phyloP scores from a whole-genome alignment of 2,113 vertebrate genomes.

The Phyllopteryx taeniolatus region DNA sequence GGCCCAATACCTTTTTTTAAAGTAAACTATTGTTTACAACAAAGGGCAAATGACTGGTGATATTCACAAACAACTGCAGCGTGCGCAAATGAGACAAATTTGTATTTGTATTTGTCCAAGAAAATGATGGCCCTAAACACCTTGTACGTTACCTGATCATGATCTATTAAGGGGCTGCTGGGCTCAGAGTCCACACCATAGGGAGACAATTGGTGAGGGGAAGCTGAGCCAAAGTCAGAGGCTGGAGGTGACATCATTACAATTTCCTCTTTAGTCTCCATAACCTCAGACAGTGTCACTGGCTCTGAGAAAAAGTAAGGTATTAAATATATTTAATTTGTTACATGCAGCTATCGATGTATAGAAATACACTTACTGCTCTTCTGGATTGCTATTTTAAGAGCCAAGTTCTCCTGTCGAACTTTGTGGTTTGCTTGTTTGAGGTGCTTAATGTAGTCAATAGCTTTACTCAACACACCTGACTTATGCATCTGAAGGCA shows the following conservation, averaged over 20 bases:
- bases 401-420: slow-evolving; percentile 92
- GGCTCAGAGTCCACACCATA: slow-evolving; percentile 96
- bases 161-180: slow-evolving; percentile 88
- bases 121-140: background rate
- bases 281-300: slow-evolving; percentile 67
- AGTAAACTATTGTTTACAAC: background rate
- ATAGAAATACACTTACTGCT: slow-evolving; percentile 80
- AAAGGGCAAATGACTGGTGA: background rate
- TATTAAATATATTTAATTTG: background rate
- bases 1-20: background rate
- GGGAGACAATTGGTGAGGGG: slow-evolving; percentile 89
- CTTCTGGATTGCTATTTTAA: slow-evolving; percentile 93
- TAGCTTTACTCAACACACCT: slow-evolving; percentile 92
- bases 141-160: slow-evolving; percentile 80
- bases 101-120: too few relatives aligned
- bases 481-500: slow-evolving; percentile 92
- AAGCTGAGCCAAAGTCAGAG: slow-evolving; percentile 88
- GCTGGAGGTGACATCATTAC: slow-evolving; percentile 94
- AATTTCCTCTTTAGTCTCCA: slow-evolving; percentile 89
- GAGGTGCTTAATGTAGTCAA: slow-evolving; percentile 96
- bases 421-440: slow-evolving; percentile 96
- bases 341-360: background rate
- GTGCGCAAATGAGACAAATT: too few relatives aligned
- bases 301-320: slow-evolving; percentile 49
- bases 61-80: background rate